These are phyloP conservation scores for Lerema accius DNA, from an alignment of 1,140 invertebrate species.

Conservation along the genomic window DNA sequence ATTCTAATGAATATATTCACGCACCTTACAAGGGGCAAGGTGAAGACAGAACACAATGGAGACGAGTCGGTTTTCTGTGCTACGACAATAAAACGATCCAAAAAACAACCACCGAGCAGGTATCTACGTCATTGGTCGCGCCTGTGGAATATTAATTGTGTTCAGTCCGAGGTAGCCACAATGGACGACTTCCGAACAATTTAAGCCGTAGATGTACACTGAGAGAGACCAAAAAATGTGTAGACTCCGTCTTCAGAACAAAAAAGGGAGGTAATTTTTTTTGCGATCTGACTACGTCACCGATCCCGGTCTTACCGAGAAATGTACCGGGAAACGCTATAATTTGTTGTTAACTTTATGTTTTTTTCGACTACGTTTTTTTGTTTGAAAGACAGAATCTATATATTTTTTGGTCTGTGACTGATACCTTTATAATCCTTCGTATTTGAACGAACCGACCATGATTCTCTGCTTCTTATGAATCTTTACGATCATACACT, in stretches of 20 bases:
- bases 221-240: no score
- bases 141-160: slow-evolving; percentile 22
- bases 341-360: no score
- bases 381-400: no score
- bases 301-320: no score
- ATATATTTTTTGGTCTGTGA: no score
- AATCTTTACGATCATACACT: no score
- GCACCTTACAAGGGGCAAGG: slow-evolving; percentile 13
- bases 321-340: no score
- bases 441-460: background rate
- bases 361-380: no score
- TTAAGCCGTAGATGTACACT: background rate
- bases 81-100: slow-evolving; percentile 17
- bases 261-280: no score
- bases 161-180: slow-evolving; percentile 9
- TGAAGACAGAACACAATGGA: slow-evolving; percentile 16
- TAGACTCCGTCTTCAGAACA: no score
- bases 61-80: slow-evolving; percentile 12
- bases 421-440: no score
- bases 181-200: slow-evolving; percentile 23
- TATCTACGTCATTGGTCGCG: slow-evolving; percentile 14
- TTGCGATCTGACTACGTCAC: no score
- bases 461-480: background rate
- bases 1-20: slow-evolving; percentile 19
- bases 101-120: slow-evolving; percentile 5